Percentiles rank a stretch among this genome's conserved stretches.
Conservation (phyloP, 2,888 invertebrate genomes). For the Lycaena phlaeas region DNA sequence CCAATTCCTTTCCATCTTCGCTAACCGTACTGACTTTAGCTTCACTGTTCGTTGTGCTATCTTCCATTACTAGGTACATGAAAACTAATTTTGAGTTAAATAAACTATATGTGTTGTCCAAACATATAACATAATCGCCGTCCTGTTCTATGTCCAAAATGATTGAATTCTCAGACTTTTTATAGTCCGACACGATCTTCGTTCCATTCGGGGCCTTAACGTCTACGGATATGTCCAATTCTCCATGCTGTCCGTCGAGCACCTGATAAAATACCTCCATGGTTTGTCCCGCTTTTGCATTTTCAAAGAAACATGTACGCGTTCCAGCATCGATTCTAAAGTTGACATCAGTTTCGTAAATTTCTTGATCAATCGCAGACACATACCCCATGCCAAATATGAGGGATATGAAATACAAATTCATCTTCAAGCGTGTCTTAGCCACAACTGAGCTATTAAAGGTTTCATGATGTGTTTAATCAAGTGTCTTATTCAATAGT, state of each 20-base stretch:
- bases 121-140: slow-evolving; percentile 88
- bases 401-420: background rate
- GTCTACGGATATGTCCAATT: slow-evolving; percentile 86
- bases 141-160: slow-evolving; percentile 71
- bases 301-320: slow-evolving; percentile 50
- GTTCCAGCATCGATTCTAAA: slow-evolving; percentile 50
- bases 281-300: slow-evolving; percentile 41
- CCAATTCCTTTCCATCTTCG: slow-evolving; percentile 36
- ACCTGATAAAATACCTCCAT: slow-evolving; percentile 65
- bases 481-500: slow-evolving; percentile 22
- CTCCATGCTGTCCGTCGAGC: slow-evolving; percentile 87
- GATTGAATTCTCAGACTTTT: slow-evolving; percentile 79
- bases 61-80: slow-evolving; percentile 80
- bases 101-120: slow-evolving; percentile 88
- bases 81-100: slow-evolving; percentile 87
- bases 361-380: slow-evolving; percentile 25
- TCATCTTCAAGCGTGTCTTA: background rate
- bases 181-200: slow-evolving; percentile 76
- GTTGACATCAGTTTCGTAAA: slow-evolving; percentile 46
- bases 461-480: slow-evolving; percentile 22
- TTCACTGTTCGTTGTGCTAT: slow-evolving; percentile 54
- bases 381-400: slow-evolving; percentile 16
- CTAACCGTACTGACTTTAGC: slow-evolving; percentile 27
- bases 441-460: background rate
- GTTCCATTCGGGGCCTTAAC: slow-evolving; percentile 76